Evolutionary conservation across 2,888 invertebrate genomes (phyloP).

Genomic region (Gasteruption jaculator): DNA sequence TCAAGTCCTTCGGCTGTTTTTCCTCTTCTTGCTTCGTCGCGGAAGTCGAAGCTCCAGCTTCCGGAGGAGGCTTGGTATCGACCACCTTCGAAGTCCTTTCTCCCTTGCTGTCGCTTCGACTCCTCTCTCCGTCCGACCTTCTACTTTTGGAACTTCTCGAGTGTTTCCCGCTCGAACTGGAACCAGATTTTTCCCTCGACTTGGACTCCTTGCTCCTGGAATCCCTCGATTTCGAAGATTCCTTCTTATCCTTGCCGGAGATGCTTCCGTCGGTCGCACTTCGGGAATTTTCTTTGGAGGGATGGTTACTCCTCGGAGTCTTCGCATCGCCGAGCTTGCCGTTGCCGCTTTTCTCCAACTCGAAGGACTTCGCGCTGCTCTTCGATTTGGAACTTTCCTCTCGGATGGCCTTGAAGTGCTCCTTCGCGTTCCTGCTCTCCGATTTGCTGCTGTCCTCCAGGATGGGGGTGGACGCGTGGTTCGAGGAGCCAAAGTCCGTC

Average conservation of each 20-base stretch:
- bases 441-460: constrained; percentile 44
- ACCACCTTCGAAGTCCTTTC: constrained; percentile 31
- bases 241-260: constrained; percentile 32
- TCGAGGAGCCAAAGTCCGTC: constrained; percentile 53
- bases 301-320: constrained; percentile 27
- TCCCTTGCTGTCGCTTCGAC: constrained; percentile 25
- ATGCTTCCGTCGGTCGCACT: constrained; percentile 33
- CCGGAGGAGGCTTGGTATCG: no score
- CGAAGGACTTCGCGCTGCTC: constrained; percentile 30
- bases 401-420: constrained; percentile 39
- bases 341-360: constrained; percentile 38
- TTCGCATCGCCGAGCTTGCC: constrained; percentile 24
- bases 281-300: constrained; percentile 40
- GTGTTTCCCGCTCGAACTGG: constrained; percentile 25
- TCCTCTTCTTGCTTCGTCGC: no score
- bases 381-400: constrained; percentile 35
- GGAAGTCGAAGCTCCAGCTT: no score
- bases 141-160: constrained; percentile 24
- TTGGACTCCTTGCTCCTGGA: constrained; percentile 26
- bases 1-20: constrained; percentile 41
- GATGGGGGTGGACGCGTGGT: constrained; percentile 43
- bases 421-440: constrained; percentile 43
- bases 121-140: constrained; percentile 22
- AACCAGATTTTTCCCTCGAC: constrained; percentile 22
- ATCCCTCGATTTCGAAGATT: constrained; percentile 28